phyloP scores from a whole-genome alignment of 2,113 vertebrate genomes.

The Oncorhynchus nerka region DNA sequence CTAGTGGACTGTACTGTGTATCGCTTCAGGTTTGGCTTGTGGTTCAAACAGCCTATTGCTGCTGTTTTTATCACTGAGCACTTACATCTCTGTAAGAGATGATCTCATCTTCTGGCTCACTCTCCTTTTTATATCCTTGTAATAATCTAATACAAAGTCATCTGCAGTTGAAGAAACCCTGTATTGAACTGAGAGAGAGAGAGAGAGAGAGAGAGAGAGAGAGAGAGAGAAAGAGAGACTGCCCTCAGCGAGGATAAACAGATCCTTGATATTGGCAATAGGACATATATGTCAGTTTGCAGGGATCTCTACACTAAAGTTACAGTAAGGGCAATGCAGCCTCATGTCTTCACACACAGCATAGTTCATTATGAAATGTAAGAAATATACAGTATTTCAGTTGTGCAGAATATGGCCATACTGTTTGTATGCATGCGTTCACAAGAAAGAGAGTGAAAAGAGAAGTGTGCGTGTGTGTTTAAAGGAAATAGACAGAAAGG shows the following conservation, averaged over 20 bases:
- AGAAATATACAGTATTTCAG: too few species aligned
- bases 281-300: not conserved
- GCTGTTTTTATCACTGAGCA: not conserved
- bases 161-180: not conserved
- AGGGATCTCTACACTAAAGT: not conserved
- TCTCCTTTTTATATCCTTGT: not conserved
- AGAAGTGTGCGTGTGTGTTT: not conserved
- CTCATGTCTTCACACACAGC: not conserved
- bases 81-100: not conserved
- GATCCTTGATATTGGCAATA: not conserved
- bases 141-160: not conserved
- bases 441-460: too few species aligned
- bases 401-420: too few species aligned
- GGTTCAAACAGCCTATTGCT: not conserved
- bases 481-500: not conserved
- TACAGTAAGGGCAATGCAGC: not conserved
- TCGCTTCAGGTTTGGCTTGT: not conserved
- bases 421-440: too few species aligned
- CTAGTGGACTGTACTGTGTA: conserved; percentile 35
- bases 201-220: not conserved
- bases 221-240: not conserved
- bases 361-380: not conserved
- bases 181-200: not conserved
- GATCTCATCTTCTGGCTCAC: not conserved
- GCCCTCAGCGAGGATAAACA: not conserved